A percentile compares a stretch with the other conserved stretches of the same genome.
Conservation (phyloP, 1,140 invertebrate species). For the Myzus persicae region DNA sequence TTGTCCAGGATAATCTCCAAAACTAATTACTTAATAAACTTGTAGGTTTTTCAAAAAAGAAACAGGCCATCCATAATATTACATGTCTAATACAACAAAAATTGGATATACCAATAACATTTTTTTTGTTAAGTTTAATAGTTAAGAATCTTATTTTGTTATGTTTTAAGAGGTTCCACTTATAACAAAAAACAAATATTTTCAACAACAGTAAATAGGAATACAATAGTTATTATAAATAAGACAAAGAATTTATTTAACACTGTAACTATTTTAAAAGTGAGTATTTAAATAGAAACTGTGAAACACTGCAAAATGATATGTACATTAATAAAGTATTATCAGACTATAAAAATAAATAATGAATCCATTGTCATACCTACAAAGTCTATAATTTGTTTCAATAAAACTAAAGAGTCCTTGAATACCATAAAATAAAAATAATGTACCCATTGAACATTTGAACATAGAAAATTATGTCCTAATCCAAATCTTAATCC, state of each 20-base stretch:
- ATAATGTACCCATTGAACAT: background rate
- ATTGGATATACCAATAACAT: background rate
- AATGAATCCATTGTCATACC: background rate
- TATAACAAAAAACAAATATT: background rate
- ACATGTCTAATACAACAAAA: background rate
- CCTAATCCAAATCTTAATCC: background rate
- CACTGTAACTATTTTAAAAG: background rate
- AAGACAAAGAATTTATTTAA: background rate
- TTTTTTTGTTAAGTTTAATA: background rate
- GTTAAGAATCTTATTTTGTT: background rate
- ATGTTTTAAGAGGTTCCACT: background rate
- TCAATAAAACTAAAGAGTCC: background rate
- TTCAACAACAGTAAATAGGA: background rate
- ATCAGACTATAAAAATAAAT: constrained; percentile 1
- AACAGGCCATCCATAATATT: background rate
- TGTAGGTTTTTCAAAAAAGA: background rate
- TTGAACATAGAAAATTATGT: background rate
- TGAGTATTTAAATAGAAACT: background rate
- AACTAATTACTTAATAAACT: background rate
- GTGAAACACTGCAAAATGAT: background rate
- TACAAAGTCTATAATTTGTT: background rate
- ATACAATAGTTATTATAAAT: background rate
- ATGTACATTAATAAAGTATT: background rate
- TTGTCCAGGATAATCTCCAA: background rate
- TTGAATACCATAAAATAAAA: background rate